Conservation (phyloP, 2,797 vertebrate genomes). For the Galaxias olidus region DNA sequence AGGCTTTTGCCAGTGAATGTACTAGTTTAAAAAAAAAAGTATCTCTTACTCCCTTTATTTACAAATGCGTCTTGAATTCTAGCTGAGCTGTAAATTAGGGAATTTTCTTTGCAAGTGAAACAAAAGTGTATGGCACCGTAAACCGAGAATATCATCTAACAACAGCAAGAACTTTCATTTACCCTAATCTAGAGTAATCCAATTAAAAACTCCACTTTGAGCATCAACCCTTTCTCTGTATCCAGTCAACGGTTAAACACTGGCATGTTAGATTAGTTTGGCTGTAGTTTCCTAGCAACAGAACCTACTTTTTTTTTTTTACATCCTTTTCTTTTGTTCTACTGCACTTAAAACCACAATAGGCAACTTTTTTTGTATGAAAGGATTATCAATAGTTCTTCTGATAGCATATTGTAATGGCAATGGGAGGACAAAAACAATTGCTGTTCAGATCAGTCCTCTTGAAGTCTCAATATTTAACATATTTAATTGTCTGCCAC, state of each 20-base stretch:
- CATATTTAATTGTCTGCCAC: no score
- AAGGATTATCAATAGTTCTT: no score
- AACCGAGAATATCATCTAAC: background rate
- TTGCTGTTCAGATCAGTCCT: no score
- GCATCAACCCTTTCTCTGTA: constrained; percentile 15
- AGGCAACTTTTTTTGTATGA: no score
- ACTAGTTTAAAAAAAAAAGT: no score
- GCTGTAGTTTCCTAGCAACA: constrained; percentile 72
- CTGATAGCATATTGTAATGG: no score
- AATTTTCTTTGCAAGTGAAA: no score
- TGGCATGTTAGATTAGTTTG: constrained; percentile 38
- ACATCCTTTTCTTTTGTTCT: constrained; percentile 27
- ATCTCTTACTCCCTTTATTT: no score
- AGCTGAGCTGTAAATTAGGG: background rate
- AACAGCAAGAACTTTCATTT: constrained; percentile 33
- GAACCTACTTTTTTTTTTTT: constrained; percentile 24
- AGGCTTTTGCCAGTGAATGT: background rate
- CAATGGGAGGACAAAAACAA: no score
- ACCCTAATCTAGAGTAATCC: constrained; percentile 21
- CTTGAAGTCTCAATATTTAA: no score
- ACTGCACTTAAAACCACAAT: constrained; percentile 49
- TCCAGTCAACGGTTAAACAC: constrained; percentile 19
- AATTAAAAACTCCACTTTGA: constrained; percentile 25
- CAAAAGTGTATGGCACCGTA: no score
- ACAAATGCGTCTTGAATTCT: constrained; percentile 7